Evolutionary conservation across 2,888 invertebrate genomes (phyloP), one percentile per base, ranked within the genome.

Genomic region (Autographa gamma): DNA sequence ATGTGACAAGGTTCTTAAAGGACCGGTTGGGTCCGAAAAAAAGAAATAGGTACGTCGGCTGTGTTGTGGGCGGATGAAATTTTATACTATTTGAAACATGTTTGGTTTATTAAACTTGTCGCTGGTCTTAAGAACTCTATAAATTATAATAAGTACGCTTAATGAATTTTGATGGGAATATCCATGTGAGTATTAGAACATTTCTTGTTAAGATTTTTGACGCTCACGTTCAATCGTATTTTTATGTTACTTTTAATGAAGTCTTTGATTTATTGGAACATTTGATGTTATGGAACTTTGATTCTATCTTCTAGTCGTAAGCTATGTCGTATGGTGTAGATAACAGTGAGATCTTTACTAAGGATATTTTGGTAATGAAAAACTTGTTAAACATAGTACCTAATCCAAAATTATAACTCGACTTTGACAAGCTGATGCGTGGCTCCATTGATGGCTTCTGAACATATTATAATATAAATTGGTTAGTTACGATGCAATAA

Each of bases 1-100:
- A 19, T 90, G 83, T 61, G 93, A 93, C 84, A 93, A 80, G 77
- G 95, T 93, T 87, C 81, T 80, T 70, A 9, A 63, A 68, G 66
- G 81, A 90, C 89, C 86, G 92, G 91, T 90, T 84, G 84, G 66
- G 74, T 48, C 83, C 84, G 88, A 92, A 93, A 92, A 92, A 86
- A 83, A 88, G 85, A 85, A 82, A 80, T 84, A 77, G 74, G 79
- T 77, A 81, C 82, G 83, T 79, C 74, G 79, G 77, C 73, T 71
- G 89, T 90, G 91, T 88, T 72, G 92, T 90, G 85, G 92, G 89
- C 87, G 86, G 86, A 80, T 87, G 86, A 85, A 88, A 88, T 86
- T 86, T 89, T 82, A 83, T 86, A 82, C 80, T 75, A 82, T 87
- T 85, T 81, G 69, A 72, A 83, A 83, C 74, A 84, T 86, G 81